These are phyloP conservation scores for Tineola bisselliella DNA, from an alignment of 2,888 invertebrate species.

Conservation along the genomic window DNA sequence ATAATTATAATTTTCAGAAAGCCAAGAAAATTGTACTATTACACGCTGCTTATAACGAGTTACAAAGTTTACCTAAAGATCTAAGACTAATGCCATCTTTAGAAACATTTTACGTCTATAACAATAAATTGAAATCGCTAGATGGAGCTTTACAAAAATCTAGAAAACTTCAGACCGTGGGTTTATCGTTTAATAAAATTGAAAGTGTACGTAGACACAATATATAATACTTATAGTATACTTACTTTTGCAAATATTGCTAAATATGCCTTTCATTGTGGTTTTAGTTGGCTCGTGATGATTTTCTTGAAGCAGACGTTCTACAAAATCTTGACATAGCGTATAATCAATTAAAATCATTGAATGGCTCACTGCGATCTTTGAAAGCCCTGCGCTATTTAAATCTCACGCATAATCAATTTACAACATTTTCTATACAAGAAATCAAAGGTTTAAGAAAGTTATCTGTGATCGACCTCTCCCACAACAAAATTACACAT, in stretches of 20 bases:
- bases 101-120: conserved; percentile 76
- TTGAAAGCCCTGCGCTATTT: conserved; percentile 73
- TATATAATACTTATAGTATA: conserved; percentile 8
- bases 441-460: conserved; percentile 79
- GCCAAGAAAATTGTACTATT: conserved; percentile 74
- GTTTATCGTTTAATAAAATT: conserved; percentile 78
- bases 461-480: conserved; percentile 78
- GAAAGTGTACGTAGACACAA: conserved; percentile 67
- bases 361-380: conserved; percentile 78
- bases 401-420: conserved; percentile 79
- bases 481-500: conserved; percentile 76
- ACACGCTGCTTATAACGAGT: conserved; percentile 77
- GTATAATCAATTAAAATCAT: conserved; percentile 74
- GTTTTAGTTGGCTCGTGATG: conserved; percentile 75
- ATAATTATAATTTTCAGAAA: conserved; percentile 36
- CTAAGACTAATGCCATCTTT: conserved; percentile 74
- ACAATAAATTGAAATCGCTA: conserved; percentile 75
- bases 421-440: conserved; percentile 81
- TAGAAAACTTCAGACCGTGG: conserved; percentile 71
- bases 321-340: conserved; percentile 77
- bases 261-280: background rate
- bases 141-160: conserved; percentile 78
- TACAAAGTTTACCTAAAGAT: conserved; percentile 76
- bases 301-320: conserved; percentile 76
- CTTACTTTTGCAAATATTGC: background rate